These are phyloP conservation scores for Parelbella ahira DNA, from an alignment of 2,888 invertebrate species.

Conservation along the genomic window DNA sequence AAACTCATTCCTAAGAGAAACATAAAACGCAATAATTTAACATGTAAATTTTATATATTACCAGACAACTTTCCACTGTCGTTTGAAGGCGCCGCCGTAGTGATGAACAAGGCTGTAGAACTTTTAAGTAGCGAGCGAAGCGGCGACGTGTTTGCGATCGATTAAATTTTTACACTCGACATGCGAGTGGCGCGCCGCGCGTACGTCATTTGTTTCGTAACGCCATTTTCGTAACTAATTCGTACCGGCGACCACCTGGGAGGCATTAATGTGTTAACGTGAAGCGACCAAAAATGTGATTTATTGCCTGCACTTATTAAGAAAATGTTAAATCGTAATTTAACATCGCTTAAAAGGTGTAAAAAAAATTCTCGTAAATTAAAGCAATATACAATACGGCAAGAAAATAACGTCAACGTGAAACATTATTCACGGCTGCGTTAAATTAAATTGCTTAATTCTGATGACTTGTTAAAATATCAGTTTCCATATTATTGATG, in stretches of 20 bases:
- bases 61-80: constrained; percentile 19
- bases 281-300: constrained; percentile 31
- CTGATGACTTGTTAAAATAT: too few species aligned
- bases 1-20: constrained; percentile 6
- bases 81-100: constrained; percentile 27
- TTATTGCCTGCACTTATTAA: constrained; percentile 36
- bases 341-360: constrained; percentile 33
- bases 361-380: constrained; percentile 10
- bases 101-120: constrained; percentile 19
- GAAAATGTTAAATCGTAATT: constrained; percentile 41
- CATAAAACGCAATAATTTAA: constrained; percentile 1
- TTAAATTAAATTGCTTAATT: too few species aligned
- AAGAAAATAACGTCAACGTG: too few species aligned
- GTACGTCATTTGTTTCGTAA: constrained; percentile 29
- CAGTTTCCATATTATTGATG: too few species aligned
- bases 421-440: too few species aligned
- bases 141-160: constrained; percentile 28
- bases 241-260: constrained; percentile 29
- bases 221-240: constrained; percentile 28
- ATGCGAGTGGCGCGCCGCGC: constrained; percentile 19
- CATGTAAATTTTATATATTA: constrained; percentile 11
- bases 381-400: too few species aligned
- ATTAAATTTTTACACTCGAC: constrained; percentile 30
- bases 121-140: constrained; percentile 23
- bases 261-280: constrained; percentile 13